Base-by-base conservation (phyloP, 2,113 vertebrate genomes). In the Pangasianodon hypophthalmus region DNA sequence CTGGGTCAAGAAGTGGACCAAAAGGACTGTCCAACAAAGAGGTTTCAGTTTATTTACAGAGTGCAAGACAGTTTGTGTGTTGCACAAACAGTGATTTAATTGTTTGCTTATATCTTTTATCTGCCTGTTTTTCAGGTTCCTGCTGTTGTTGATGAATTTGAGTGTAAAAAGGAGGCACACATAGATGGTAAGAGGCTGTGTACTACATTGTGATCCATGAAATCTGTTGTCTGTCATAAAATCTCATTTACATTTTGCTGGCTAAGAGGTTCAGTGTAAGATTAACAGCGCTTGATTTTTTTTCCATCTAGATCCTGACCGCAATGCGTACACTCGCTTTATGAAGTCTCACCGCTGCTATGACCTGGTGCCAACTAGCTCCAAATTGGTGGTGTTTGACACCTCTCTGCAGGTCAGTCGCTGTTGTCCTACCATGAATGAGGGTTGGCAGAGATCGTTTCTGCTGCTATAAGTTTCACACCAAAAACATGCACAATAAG, bases 301-400 rank as follows among this genome's bases (percentile, higher is more conserved):
- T 87, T 26, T 32, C 52, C 6, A 60, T 62, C 54, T 92, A 96
- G 97, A 95, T 58, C 92, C 94, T 3, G 97, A 98, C 89, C 92
- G 96, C 79, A 97, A 96, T 93, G 97, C 98, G 64, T 99, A 99
- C 93, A 97, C 97, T 0, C 90, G 95, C 92, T 99, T 99, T 93
- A 99, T 99, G 98, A 99, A 98, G 93, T 98, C 98, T 29, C 98
- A 99, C 89, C 96, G 97, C 83, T 99, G 98, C 94, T 99, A 99
- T 71, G 98, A 99, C 93, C 96, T 99, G 24, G 98, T 99, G 91
- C 98, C 98, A 69, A 99, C 98, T 88, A 99, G 98, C 93, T 99
- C 98, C 93, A 99, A 99, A 93, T 94, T 99, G 87, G 98, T 99
- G n/a, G 98, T 99, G 21, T 99, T 99, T 88, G 98, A 99, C 93